Conservation (phyloP, 2,113 vertebrate genomes). For the Silurus glanis region DNA sequence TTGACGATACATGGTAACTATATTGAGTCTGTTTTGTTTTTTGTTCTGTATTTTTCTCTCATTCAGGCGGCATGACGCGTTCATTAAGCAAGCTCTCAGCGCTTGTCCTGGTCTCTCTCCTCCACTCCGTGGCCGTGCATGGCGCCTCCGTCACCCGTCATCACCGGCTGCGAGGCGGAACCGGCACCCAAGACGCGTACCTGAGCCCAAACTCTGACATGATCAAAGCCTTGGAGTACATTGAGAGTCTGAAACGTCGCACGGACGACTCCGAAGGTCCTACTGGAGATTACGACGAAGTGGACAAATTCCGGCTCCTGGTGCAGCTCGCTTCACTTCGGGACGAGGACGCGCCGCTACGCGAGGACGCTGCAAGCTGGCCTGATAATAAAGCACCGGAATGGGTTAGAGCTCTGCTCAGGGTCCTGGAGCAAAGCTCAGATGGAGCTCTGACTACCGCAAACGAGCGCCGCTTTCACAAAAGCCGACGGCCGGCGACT, state of each 20-base stretch:
- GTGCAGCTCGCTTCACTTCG: constrained; percentile 80
- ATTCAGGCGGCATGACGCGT: constrained; percentile 83
- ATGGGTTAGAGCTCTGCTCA: constrained; percentile 84
- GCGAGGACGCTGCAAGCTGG: constrained; percentile 69
- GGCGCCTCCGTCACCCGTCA: constrained; percentile 83
- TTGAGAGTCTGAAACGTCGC: constrained; percentile 90
- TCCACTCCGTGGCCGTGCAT: constrained; percentile 73
- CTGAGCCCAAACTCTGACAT: constrained; percentile 85
- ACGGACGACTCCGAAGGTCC: constrained; percentile 78
- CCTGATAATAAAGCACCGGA: constrained; percentile 83
- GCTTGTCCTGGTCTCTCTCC: constrained; percentile 75
- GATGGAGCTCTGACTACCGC: constrained; percentile 65
- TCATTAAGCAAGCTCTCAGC: constrained; percentile 77
- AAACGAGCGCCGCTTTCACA: constrained; percentile 72
- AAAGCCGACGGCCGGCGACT: constrained; percentile 64
- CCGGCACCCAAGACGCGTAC: constrained; percentile 81
- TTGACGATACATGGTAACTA: background rate
- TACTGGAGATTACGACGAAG: constrained; percentile 78
- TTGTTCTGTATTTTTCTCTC: constrained; percentile 30
- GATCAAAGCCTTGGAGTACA: constrained; percentile 96
- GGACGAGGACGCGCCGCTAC: constrained; percentile 74
- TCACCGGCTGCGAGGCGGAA: constrained; percentile 79
- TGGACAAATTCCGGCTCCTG: constrained; percentile 76
- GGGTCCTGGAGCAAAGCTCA: constrained; percentile 79
- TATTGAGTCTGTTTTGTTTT: background rate